Conservation (phyloP, 2,113 vertebrate genomes). For the Tyto alba region DNA sequence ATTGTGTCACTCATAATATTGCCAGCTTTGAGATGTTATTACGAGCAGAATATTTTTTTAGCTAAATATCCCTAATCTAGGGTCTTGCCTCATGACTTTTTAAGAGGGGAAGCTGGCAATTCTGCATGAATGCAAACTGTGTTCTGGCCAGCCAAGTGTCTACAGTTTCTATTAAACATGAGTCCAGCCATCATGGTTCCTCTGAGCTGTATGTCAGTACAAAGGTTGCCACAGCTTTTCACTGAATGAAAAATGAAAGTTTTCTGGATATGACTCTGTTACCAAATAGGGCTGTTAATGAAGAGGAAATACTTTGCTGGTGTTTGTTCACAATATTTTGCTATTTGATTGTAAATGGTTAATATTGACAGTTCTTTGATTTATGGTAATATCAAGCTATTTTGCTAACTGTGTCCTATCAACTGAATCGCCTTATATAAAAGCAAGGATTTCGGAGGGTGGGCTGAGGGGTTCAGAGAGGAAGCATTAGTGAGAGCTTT, state of each 20-base stretch:
- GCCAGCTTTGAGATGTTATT: not conserved
- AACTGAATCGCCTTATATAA: not conserved
- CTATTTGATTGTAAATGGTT: not conserved
- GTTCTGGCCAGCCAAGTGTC: not conserved
- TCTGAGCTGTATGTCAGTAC: not conserved
- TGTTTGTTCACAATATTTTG: not conserved
- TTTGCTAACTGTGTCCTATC: not conserved
- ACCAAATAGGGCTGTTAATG: not conserved
- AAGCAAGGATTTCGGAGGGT: not conserved
- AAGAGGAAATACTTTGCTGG: not conserved
- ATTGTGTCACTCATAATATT: not conserved
- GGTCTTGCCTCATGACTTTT: not conserved
- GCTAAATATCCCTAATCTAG: not conserved
- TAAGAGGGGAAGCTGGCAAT: not conserved
- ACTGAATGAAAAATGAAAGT: not conserved
- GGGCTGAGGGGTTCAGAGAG: not conserved
- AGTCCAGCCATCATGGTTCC: not conserved
- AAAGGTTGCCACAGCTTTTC: not conserved
- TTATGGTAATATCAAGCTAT: not conserved
- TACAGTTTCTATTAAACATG: not conserved
- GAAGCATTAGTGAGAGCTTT: not conserved
- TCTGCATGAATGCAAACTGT: not conserved
- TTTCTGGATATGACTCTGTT: not conserved
- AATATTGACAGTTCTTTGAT: not conserved
- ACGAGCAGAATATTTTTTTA: not conserved